Evolutionary conservation across 1,140 invertebrate genomes (phyloP), one percentile per base, ranked within the genome.

Genomic region (Drosophila malerkotliana): DNA sequence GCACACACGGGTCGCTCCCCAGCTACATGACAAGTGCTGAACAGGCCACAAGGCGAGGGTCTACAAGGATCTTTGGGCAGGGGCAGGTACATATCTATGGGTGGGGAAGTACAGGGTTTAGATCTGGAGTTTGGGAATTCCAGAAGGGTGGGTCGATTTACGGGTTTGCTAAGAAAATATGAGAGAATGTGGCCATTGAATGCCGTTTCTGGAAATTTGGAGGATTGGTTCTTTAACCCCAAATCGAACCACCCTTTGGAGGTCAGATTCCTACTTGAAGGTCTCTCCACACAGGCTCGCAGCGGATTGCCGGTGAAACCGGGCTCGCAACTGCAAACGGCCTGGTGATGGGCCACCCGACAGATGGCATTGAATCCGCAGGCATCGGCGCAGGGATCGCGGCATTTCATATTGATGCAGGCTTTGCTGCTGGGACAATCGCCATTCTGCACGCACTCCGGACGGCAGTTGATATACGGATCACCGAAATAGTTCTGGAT

Each of bases 321-420:
- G 60, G 94, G 92, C 9, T 95, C 91, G 92, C 96, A 97, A 71
- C 93, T 94, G 91, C 97, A 98, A 45, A 95, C 94, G 66, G 96
- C 96, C 81, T 95, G 94, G 93, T 98, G 97, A 92, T 97, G 96
- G 52, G 95, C 93, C 21, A 97, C 96, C 83, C 94, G 94, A 92
- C 97, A 98, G 85, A 96, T 93, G 12, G 97, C 95, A 91, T 97
- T 97, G 47, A 96, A 92, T 39, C 96, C 97, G 92, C 97, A 97
- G 53, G 94, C 94, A 61, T 96, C 96, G 58, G 93, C 92, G 91
- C 97, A 98, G 14, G 96, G 96, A 92, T 97, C 94, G 75, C 94
- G 93, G 91, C 97, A 98, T 92, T 96, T 97, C 91, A 96, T 96
- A 84, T 95, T 96, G 30, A 95, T 94, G 91, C 97, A 98, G 57